Evolutionary conservation across 1,140 invertebrate genomes (phyloP).

Genomic region (Brevipalpus yothersi): DNA sequence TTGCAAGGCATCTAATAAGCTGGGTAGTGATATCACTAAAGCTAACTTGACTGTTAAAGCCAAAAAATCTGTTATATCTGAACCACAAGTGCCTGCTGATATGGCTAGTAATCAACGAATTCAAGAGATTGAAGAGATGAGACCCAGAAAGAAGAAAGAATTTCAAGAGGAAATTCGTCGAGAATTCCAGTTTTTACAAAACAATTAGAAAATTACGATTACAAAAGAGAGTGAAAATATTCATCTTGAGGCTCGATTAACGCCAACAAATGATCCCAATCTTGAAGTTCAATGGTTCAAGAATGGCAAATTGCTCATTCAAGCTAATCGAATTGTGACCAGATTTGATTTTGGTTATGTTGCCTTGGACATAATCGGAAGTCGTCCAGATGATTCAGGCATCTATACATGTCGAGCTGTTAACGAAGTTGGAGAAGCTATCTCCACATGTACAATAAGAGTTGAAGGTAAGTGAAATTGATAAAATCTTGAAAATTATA

Average conservation of each 20-base stretch:
- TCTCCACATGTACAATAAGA: conserved; percentile 50
- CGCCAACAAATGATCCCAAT: conserved; percentile 68
- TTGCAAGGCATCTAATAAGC: not conserved
- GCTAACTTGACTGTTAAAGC: conserved; percentile 15
- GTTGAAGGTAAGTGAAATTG: conserved; percentile 36
- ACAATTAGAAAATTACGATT: conserved; percentile 45
- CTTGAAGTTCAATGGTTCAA: conserved; percentile 70
- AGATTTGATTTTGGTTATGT: conserved; percentile 71
- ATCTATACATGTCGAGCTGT: conserved; percentile 71
- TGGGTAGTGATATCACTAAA: not conserved
- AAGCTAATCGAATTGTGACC: conserved; percentile 39
- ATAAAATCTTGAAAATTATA: not conserved
- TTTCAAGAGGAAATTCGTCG: conserved; percentile 26
- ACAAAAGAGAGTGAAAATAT: conserved; percentile 54
- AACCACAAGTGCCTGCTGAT: conserved; percentile 50
- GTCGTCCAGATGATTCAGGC: conserved; percentile 58
- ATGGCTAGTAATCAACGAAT: not conserved
- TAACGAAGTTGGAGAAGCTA: conserved; percentile 24
- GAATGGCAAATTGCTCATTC: conserved; percentile 58
- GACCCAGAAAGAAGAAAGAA: conserved; percentile 27
- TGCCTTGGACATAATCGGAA: conserved; percentile 38
- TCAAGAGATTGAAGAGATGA: conserved; percentile 1
- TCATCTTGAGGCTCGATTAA: conserved; percentile 37
- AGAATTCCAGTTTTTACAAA: conserved; percentile 79
- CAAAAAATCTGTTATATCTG: conserved; percentile 64